Conservation (phyloP, 2,888 invertebrate species). For the Malacosoma neustria region DNA sequence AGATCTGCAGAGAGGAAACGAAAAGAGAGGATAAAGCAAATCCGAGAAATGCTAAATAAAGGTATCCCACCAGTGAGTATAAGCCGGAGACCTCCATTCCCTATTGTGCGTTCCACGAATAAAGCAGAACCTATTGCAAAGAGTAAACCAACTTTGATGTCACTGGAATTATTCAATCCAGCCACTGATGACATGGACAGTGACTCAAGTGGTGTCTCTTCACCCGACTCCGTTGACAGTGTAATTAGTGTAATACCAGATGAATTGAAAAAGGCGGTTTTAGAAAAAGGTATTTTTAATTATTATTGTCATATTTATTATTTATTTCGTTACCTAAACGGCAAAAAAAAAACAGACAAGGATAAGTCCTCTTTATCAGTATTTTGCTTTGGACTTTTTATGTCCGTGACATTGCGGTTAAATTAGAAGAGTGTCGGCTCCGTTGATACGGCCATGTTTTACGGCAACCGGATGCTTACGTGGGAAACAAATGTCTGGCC, state of each 20-base stretch:
- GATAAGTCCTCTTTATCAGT: too few relatives aligned
- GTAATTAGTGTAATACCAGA: conserved; percentile 86
- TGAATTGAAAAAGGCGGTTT: conserved; percentile 62
- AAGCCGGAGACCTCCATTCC: conserved; percentile 72
- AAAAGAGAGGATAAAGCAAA: conserved; percentile 79
- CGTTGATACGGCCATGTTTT: too few relatives aligned
- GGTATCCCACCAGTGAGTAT: conserved; percentile 77
- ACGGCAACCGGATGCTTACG: too few relatives aligned
- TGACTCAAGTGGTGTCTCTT: conserved; percentile 90
- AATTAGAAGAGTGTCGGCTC: too few relatives aligned
- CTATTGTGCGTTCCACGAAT: conserved; percentile 80
- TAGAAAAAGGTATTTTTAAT: conserved; percentile 52
- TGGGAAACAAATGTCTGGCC: too few relatives aligned
- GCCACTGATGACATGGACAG: conserved; percentile 93
- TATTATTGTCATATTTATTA: not conserved
- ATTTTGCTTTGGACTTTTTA: too few relatives aligned
- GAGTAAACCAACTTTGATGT: conserved; percentile 83
- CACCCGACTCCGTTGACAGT: conserved; percentile 90
- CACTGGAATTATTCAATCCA: conserved; percentile 90
- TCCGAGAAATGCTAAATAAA: conserved; percentile 80
- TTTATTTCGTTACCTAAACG: too few relatives aligned
- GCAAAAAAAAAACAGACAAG: too few relatives aligned
- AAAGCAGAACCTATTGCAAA: conserved; percentile 78
- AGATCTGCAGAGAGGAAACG: conserved; percentile 70
- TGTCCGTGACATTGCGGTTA: too few relatives aligned